Conservation (phyloP, 2,888 invertebrate species). For the Melinaea marsaeus region DNA sequence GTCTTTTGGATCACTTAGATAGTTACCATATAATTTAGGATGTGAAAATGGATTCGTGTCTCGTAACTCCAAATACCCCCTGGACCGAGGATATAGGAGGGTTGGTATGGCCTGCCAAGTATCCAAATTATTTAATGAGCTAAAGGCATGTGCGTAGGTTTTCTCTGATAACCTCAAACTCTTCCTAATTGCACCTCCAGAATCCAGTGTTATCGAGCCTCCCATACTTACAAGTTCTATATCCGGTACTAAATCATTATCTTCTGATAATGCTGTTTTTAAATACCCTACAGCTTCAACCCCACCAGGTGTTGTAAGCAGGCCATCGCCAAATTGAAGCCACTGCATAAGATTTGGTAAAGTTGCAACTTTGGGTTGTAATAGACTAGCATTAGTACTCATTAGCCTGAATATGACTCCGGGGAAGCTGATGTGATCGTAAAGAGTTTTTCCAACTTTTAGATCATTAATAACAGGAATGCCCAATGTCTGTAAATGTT, state of each 20-base stretch:
- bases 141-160: conserved; percentile 76
- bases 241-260: conserved; percentile 79
- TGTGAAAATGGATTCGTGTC: conserved; percentile 85
- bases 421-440: conserved; percentile 79
- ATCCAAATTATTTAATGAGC: conserved; percentile 74
- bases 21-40: conserved; percentile 88
- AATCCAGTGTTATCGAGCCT: conserved; percentile 80
- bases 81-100: conserved; percentile 85
- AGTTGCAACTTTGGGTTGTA: conserved; percentile 64
- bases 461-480: conserved; percentile 80
- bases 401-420: conserved; percentile 71
- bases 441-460: conserved; percentile 82
- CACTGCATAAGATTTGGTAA: conserved; percentile 64
- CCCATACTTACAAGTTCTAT: conserved; percentile 81
- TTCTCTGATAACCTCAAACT: conserved; percentile 78
- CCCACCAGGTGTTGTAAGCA: conserved; percentile 79
- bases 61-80: conserved; percentile 82
- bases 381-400: conserved; percentile 62
- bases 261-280: conserved; percentile 76
- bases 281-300: conserved; percentile 82
- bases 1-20: conserved; percentile 83
- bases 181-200: conserved; percentile 70
- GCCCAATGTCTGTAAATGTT: conserved; percentile 75
- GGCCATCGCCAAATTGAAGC: conserved; percentile 74
- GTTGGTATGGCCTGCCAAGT: conserved; percentile 83